Conservation (phyloP, 2,888 invertebrate genomes). For the Disparrhopalites patrizii region DNA sequence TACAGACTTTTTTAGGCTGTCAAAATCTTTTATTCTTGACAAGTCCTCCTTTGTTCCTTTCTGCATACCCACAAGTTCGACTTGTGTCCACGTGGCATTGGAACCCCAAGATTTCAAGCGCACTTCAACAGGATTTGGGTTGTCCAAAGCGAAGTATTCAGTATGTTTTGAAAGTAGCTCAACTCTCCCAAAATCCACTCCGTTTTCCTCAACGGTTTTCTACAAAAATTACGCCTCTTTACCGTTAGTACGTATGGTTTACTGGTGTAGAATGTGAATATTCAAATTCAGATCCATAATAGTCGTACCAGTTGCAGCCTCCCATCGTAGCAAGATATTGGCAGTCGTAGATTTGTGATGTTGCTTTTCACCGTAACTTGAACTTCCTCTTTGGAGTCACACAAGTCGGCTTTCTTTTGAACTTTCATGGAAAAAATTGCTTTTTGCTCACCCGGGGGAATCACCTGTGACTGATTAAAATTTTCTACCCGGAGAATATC, state of each 20-base stretch:
- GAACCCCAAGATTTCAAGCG: slow-evolving; percentile 60
- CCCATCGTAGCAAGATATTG: slow-evolving; percentile 69
- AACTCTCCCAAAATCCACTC: slow-evolving; percentile 63
- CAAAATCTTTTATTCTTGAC: slow-evolving; percentile 45
- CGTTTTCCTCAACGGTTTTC: slow-evolving; percentile 44
- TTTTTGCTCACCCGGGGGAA: slow-evolving; percentile 44
- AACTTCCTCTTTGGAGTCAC: slow-evolving; percentile 41
- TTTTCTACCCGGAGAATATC: slow-evolving; percentile 44
- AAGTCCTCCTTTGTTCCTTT: slow-evolving; percentile 52
- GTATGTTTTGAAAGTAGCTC: slow-evolving; percentile 64
- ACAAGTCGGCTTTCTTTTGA: slow-evolving; percentile 40
- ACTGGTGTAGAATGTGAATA: too few relatives aligned
- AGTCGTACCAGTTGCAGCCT: slow-evolving; percentile 59
- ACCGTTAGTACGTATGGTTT: too few relatives aligned
- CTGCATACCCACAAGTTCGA: slow-evolving; percentile 63
- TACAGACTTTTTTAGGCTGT: slow-evolving; percentile 47
- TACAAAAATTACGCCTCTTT: slow-evolving; percentile 8
- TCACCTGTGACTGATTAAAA: slow-evolving; percentile 45
- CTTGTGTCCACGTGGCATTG: slow-evolving; percentile 59
- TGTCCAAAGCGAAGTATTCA: slow-evolving; percentile 67
- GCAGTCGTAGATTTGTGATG: slow-evolving; percentile 66
- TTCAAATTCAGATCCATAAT: neutral
- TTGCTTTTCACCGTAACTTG: slow-evolving; percentile 66
- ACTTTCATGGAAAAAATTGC: slow-evolving; percentile 44
- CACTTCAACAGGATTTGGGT: slow-evolving; percentile 71